These are phyloP conservation scores for Timema cristinae DNA, from an alignment of 2,888 invertebrate species.

Conservation along the genomic window DNA sequence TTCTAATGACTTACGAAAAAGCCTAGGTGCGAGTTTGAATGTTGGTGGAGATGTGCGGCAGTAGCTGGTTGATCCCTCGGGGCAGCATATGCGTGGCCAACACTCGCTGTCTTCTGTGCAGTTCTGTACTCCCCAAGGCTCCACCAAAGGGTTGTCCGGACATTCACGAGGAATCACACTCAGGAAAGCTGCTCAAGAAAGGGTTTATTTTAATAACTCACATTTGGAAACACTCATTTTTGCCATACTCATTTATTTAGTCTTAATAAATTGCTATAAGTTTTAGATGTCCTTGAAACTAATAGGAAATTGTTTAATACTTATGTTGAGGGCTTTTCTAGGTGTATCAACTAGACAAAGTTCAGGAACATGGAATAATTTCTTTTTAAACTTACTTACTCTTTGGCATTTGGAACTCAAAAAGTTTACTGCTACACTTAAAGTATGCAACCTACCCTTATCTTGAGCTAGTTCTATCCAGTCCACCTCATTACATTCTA, in stretches of 20 bases:
- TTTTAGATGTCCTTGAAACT: not conserved
- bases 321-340: too few relatives aligned
- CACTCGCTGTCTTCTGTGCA: conserved; percentile 67
- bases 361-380: too few relatives aligned
- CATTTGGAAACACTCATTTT: not conserved
- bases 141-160: conserved; percentile 63
- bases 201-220: not conserved
- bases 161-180: conserved; percentile 68
- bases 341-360: too few relatives aligned
- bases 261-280: not conserved
- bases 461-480: too few relatives aligned
- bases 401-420: too few relatives aligned
- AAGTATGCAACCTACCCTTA: too few relatives aligned
- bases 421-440: too few relatives aligned
- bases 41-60: conserved; percentile 67
- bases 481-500: too few relatives aligned
- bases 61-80: conserved; percentile 60
- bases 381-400: too few relatives aligned
- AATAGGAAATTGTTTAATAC: too few relatives aligned
- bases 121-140: conserved; percentile 61
- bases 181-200: conserved; percentile 54
- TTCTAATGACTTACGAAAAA: conserved; percentile 47
- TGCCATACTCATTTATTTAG: not conserved
- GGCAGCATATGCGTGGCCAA: conserved; percentile 72
- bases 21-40: conserved; percentile 52